A percentile compares a stretch with the other conserved stretches of the same genome.
Evolutionary conservation across 2,888 invertebrate species (phyloP).

Genomic region (Erebia ligea): DNA sequence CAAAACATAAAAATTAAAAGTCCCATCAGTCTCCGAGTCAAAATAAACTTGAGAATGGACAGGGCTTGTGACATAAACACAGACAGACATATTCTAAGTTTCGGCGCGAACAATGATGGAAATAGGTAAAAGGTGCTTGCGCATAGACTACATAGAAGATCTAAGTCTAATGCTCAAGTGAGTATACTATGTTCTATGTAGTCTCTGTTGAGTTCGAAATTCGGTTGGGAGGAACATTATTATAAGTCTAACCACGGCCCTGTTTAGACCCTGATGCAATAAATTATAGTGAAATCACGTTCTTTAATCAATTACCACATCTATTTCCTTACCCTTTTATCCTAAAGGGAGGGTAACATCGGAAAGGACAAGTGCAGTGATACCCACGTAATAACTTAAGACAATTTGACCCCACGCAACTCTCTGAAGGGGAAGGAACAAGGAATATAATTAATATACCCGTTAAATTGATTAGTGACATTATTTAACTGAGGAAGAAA

Average conservation of each 20-base stretch:
- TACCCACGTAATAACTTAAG: slow-evolving; percentile 56
- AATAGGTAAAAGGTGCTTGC: no score
- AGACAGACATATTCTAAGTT: no score
- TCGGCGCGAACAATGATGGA: no score
- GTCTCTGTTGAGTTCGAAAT: no score
- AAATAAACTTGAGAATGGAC: no score
- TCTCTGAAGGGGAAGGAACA: slow-evolving; percentile 25
- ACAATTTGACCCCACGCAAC: slow-evolving; percentile 49
- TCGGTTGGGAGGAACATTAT: no score
- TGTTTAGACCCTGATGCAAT: slow-evolving; percentile 8
- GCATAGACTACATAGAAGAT: no score
- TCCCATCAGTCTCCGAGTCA: no score
- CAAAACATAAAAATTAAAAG: no score
- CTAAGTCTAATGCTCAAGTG: no score
- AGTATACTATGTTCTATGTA: no score
- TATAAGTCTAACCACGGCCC: neutral
- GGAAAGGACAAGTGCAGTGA: slow-evolving; percentile 59
- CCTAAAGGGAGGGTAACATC: slow-evolving; percentile 45
- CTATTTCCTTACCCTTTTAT: slow-evolving; percentile 44
- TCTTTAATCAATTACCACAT: slow-evolving; percentile 49
- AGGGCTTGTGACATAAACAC: no score
- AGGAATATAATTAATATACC: slow-evolving; percentile 24
- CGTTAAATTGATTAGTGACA: slow-evolving; percentile 20
- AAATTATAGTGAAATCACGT: slow-evolving; percentile 30
- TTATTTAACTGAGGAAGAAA: slow-evolving; percentile 15